Evolutionary conservation across 2,888 invertebrate species (phyloP), one percentile per base, ranked within the genome.

Genomic region (Caenorhabditis sulstoni): DNA sequence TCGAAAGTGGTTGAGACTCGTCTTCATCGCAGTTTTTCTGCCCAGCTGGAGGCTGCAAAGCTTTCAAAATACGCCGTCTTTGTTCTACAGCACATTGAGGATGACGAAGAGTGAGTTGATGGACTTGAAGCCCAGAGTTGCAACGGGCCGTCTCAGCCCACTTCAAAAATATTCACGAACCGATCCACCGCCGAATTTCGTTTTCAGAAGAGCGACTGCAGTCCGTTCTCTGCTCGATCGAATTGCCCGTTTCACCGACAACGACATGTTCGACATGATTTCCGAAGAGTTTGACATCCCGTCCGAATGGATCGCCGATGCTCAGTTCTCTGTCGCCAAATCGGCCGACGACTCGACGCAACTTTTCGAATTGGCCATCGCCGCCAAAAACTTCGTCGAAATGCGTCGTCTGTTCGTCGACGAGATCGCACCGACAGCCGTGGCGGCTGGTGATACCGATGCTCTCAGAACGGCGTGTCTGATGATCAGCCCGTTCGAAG

Each of bases 381-480:
- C 70, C 23, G 80, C 83, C 1, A 73, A 75, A 14, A 66, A 80
- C 23, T 18, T 53, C 11, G 9, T 37, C 3, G 70, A 78, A 39
- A 78, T 79, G 11, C 79, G 81, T n/a, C 62, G 70, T 16, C 37
- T 83, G 7, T 84, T 84, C 55, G 73, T 70, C 4, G 73, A 76
- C 12, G 81, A 85, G 11, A 84, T 85, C 14, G 85, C 85, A 1
- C 84, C 85, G 16, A 82, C 80, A 45, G 80, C 81, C 2, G 81
- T 85, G 9, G 66, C 79, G 0, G 55, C 71, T 12, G 81, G 79
- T 12, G 81, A 84, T 55, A 37, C 67, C 12, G 66, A 66, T 2
- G 45, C 74, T 7, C 73, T 85, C 20, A 52, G 64, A 41, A 55
- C 65, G 4, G 74, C 82, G 29, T 73, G 79, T 41, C 45, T 44